Evolutionary conservation across 1,140 invertebrate species (phyloP).

Genomic region (Achatina immaculata): DNA sequence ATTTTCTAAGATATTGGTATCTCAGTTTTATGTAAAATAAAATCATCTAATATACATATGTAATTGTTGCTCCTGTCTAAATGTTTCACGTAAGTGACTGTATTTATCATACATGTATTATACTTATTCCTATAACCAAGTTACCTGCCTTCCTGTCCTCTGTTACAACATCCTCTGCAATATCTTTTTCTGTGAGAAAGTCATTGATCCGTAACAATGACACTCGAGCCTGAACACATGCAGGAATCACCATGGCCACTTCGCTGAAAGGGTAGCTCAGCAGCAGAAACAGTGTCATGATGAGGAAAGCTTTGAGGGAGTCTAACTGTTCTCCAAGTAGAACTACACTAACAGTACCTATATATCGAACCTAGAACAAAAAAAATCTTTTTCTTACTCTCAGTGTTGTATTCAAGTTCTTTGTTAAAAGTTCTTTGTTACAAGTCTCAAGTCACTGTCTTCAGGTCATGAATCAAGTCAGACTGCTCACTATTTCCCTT

Average conservation of each 20-base stretch:
- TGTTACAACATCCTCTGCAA: slow-evolving; percentile 22
- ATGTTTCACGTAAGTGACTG: too few species aligned
- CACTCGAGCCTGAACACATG: not conserved
- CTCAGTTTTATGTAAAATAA: too few species aligned
- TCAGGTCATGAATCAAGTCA: too few species aligned
- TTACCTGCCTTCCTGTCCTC: not conserved
- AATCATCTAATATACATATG: too few species aligned
- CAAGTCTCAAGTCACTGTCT: too few species aligned
- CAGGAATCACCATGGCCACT: slow-evolving; percentile 1
- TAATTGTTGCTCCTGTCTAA: too few species aligned
- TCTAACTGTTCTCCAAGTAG: not conserved
- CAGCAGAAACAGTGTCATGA: not conserved
- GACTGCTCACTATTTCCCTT: too few species aligned
- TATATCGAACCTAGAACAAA: not conserved
- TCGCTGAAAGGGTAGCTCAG: slow-evolving; percentile 3
- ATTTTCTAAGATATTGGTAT: too few species aligned
- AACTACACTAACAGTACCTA: not conserved
- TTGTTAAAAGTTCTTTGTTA: too few species aligned
- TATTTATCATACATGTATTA: too few species aligned
- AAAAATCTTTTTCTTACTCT: not conserved
- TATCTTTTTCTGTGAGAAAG: slow-evolving; percentile 5
- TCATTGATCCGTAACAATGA: not conserved
- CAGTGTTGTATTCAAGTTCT: not conserved
- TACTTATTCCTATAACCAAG: too few species aligned
- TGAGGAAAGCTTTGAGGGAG: slow-evolving; percentile 9